Base-by-base conservation (phyloP, 1,140 invertebrate species). In the Aphaenogaster floridana region DNA sequence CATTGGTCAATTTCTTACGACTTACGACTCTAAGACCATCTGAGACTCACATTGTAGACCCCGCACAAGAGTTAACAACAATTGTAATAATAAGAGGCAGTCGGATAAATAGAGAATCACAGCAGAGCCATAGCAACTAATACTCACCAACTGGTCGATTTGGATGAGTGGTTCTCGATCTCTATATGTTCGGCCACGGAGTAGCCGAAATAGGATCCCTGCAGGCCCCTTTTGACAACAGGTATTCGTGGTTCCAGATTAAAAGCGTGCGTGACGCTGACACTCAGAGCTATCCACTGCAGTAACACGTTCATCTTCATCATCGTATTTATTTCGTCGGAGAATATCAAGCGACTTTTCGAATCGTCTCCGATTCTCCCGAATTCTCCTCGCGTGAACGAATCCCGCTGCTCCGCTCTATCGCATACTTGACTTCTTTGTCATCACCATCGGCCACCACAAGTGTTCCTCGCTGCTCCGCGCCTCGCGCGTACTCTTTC, bases 201-300 rank as follows among this genome's bases (percentile, higher is more conserved):
- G 96, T 97, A 99, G 95, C 98, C 98, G 95, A 99, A 99, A 95
- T 98, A 98, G 63, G 98, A 97, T 54, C 96, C 97, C 39, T 91
- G 87, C 59, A 94, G 89, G 89, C 98, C 98, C 77, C 96, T 94
- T 95, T 98, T 98, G 91, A 98, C 96, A 92, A 98, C 96, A 93
- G 98, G 98, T 95, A 98, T 97, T 94, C 97, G 96, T 69, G 97
- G 96, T 94, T 99, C 98, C 91, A 99, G 96, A 96, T 99, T 99
- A 95, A 98, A 98, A 28, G 63, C 63, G 5, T 91, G 39, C 5
- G 79, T 77, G 13, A 77, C 61, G 39, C 74, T 85, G 36, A 66
- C 87, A 59, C 54, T 63, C 13, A 90, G 36, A 83, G 76, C 13
- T 52, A 76, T 8, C 61, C 66, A 79, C n/a, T n/a, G n/a, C 36